Base-by-base conservation (phyloP, 1,140 invertebrate genomes). In the Caenorhabditis briggsae region DNA sequence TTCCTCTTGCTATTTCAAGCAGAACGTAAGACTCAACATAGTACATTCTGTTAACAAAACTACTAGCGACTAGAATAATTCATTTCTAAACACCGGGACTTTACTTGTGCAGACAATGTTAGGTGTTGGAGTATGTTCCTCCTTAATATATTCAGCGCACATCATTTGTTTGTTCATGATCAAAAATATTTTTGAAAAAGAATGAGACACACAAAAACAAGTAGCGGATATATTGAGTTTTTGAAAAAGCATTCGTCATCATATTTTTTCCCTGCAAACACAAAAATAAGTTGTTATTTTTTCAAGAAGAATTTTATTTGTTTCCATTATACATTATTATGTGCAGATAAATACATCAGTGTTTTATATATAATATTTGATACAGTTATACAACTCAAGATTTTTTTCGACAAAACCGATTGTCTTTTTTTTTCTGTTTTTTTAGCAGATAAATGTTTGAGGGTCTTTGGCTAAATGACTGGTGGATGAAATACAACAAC, bases 241-340 rank as follows among this genome's bases (percentile, higher is more conserved):
- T 33, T 20, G 6, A 25, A 61, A 58, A 58, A 20, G 23, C 23
- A 18, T 5, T 61, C 59, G 59, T 61, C 59, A 61, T 61, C 11
- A 1, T 61, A 20, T 25, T 20, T 20, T 59, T 59, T 59, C 9
- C 6, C 9, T 59, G n/a, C 9, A 20, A 65, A 65, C 25, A 41
- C 7, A 18, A 65, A 65, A 8, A 65, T 9, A 14, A 11, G 12
- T 16, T n/a, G n/a, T n/a, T n/a, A n/a, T 2, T 65, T 65, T 65
- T 33, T 41, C 18, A 65, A 33, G 41, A 65, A 59, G 11, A 59
- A 59, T 59, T 65, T 65, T 65, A 65, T 65, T 65, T 65, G 25
- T 6, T 65, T 65, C 18, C 25, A 65, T 65, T 33, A 33, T 11
- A n/a, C n/a, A n/a, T n/a, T n/a, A 65, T 65, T 65, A 65, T 41